Base-by-base conservation (phyloP, 2,113 vertebrate genomes). In the Misgurnus mizolepis region DNA sequence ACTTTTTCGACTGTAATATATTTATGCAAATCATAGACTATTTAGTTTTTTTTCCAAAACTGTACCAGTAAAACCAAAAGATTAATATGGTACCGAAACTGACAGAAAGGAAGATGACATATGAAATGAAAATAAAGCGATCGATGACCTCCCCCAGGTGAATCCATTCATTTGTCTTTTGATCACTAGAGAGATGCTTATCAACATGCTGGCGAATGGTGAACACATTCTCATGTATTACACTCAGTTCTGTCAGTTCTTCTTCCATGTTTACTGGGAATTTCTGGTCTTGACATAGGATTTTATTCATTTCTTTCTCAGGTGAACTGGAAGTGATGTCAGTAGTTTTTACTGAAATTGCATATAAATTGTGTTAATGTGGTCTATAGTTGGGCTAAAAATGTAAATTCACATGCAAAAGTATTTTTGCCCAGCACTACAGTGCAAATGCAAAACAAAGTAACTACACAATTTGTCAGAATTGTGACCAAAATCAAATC, bases 1-100 rank as follows among this genome's bases (percentile, higher is more conserved):
- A 34, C 27, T 34, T 34, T 34, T 34, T 34, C 27, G 27, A 34
- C 27, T 34, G 27, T 34, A 34, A 34, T 34, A 34, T 34, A 34
- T 34, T 34, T 34, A 34, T 34, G 27, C 27, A 34, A 34, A 34
- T 34, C 27, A 34, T 34, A 34, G 27, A 34, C 27, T 34, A 34
- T 34, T 34, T 34, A 34, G 27, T 34, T 34, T 34, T 34, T 34
- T 34, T 34, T 34, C 27, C 27, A 55, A 76, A 50, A 55, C 47
- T 76, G 45, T 22, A 66, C 74, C 74, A 66, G 74, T 76, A 65
- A n/a, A 58, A 15, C 68, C 73, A 4, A 5, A 76, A 4, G 6
- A 40, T 8, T 18, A 66, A 40, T 53, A 66, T 76, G 10, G 74
- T 66, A 47, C 17, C 9, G 3, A 66, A 66, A 27, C 74, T 76